A percentile compares a stretch with the other conserved stretches of the same genome.
phyloP scores from a whole-genome alignment of 2,888 invertebrate species.

The Drosophila paranaensis region DNA sequence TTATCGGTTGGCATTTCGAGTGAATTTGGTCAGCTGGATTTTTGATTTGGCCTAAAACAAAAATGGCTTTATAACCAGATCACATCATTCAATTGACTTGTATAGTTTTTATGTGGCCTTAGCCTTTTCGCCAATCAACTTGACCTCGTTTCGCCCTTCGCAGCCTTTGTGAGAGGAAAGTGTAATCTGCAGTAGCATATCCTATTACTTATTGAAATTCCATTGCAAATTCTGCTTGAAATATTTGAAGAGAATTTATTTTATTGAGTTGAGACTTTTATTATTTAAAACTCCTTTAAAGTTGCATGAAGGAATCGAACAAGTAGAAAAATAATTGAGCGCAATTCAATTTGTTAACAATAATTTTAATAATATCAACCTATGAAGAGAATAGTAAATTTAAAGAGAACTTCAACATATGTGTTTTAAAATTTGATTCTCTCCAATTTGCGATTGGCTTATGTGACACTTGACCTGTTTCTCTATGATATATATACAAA shows the following conservation, averaged over 20 bases:
- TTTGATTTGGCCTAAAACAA: conserved; percentile 29
- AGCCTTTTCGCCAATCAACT: conserved; percentile 23
- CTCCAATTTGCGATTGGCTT: too few species aligned
- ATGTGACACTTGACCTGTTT: too few species aligned
- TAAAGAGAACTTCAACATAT: too few species aligned
- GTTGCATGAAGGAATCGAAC: too few species aligned
- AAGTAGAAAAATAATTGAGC: too few species aligned
- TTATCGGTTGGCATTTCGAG: conserved; percentile 63
- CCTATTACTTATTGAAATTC: background rate
- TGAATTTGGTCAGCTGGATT: conserved; percentile 46
- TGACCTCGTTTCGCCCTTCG: conserved; percentile 25
- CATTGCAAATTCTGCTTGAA: background rate
- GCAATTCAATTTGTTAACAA: too few species aligned
- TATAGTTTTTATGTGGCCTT: conserved; percentile 8
- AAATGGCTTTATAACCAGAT: conserved; percentile 33
- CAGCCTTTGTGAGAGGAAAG: background rate
- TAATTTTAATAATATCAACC: too few species aligned
- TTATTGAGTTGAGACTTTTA: background rate
- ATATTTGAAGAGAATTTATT: background rate
- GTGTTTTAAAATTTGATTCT: too few species aligned
- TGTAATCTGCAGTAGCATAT: background rate
- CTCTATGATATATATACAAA: too few species aligned
- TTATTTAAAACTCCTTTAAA: background rate
- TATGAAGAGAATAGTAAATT: too few species aligned
- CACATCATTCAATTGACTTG: conserved; percentile 32